Conservation (phyloP, 2,797 vertebrate species). For the Mus caroli region DNA sequence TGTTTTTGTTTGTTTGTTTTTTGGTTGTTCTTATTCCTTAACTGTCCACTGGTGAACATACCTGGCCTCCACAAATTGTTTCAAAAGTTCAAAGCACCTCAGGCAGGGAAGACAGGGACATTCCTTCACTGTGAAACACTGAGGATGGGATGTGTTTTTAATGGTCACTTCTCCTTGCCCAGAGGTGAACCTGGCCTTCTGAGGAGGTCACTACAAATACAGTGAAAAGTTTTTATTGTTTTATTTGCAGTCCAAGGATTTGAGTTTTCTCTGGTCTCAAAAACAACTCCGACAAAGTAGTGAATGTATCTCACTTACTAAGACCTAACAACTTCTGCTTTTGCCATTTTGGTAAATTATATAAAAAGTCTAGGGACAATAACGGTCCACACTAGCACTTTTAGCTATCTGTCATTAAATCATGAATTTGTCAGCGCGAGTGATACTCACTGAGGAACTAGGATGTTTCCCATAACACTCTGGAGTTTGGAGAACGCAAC, state of each 20-base stretch:
- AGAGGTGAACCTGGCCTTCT: background rate
- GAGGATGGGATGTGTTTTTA: background rate
- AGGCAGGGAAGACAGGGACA: background rate
- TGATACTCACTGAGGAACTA: background rate
- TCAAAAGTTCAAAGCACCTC: background rate
- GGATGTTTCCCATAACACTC: background rate
- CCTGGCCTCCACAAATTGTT: background rate
- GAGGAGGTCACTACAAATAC: background rate
- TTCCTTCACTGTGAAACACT: background rate
- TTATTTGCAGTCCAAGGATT: background rate
- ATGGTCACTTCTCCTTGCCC: background rate
- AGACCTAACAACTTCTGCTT: background rate
- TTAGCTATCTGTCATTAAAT: slow-evolving; percentile 3
- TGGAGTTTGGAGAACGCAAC: background rate
- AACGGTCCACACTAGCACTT: background rate
- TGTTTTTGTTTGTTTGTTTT: background rate
- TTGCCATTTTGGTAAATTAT: background rate
- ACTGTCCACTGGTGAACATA: background rate
- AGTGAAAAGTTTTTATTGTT: background rate
- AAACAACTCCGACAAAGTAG: background rate
- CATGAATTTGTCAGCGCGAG: background rate
- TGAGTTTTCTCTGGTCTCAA: background rate
- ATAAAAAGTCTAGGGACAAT: background rate
- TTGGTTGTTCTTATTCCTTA: background rate
- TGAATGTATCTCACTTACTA: background rate